Conservation (phyloP, 2,888 invertebrate species). For the Phengaris alcon region DNA sequence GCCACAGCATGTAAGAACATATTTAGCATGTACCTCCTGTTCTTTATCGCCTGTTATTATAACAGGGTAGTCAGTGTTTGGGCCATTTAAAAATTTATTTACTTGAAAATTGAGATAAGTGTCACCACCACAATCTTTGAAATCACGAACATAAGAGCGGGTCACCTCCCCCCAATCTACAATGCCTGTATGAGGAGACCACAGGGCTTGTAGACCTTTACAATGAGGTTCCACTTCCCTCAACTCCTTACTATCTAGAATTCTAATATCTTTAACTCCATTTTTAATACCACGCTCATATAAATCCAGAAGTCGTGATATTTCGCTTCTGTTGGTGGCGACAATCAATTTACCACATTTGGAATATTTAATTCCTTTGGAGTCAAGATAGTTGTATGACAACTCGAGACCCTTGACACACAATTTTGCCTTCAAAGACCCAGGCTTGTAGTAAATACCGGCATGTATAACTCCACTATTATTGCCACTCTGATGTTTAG, state of each 20-base stretch:
- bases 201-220: slow-evolving; percentile 93
- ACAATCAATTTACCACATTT: slow-evolving; percentile 98
- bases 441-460: slow-evolving; percentile 95
- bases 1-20: slow-evolving; percentile 96
- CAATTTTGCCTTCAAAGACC: slow-evolving; percentile 94
- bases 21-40: slow-evolving; percentile 81
- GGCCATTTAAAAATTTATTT: slow-evolving; percentile 81
- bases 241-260: slow-evolving; percentile 88
- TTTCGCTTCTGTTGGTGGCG: slow-evolving; percentile 86
- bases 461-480: slow-evolving; percentile 99
- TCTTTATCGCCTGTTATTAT: slow-evolving; percentile 69
- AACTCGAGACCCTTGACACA: slow-evolving; percentile 93
- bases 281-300: slow-evolving; percentile 91
- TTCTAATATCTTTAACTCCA: slow-evolving; percentile 88
- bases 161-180: slow-evolving; percentile 94
- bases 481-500: slow-evolving; percentile 95
- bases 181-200: slow-evolving; percentile 98
- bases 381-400: slow-evolving; percentile 91
- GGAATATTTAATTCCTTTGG: slow-evolving; percentile 92
- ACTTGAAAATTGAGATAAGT: slow-evolving; percentile 89
- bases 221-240: slow-evolving; percentile 92
- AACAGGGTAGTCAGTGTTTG: slow-evolving; percentile 81
- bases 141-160: slow-evolving; percentile 88
- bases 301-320: slow-evolving; percentile 85
- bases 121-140: slow-evolving; percentile 86